A percentile compares a stretch with the other conserved stretches of the same genome.
Conservation (phyloP, 2,888 invertebrate genomes). For the Philonicus albiceps region DNA sequence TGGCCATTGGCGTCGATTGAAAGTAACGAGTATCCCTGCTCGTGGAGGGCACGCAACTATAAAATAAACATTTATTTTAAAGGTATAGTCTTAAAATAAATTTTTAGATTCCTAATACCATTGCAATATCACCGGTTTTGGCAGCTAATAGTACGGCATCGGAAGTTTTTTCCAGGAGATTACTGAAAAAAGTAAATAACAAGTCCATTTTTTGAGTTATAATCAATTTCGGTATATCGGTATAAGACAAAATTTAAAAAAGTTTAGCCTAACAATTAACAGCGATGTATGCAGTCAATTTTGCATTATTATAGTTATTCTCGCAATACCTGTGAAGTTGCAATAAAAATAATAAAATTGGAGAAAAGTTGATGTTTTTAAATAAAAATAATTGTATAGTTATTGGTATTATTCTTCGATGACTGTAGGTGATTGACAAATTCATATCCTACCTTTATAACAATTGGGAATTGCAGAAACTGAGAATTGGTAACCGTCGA, state of each 20-base stretch:
- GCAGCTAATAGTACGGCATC: slow-evolving; percentile 84
- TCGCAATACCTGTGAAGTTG: neutral
- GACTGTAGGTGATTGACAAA: neutral
- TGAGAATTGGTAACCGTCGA: too few species aligned
- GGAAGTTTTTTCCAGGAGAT: slow-evolving; percentile 82
- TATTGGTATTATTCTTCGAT: neutral
- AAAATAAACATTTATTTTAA: neutral
- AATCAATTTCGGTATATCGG: neutral
- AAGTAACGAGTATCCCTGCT: slow-evolving; percentile 82
- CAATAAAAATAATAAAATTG: neutral
- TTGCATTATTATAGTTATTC: neutral
- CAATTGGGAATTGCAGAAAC: too few species aligned
- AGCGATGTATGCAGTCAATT: slow-evolving; percentile 38
- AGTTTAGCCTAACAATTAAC: neutral
- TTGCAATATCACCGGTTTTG: slow-evolving; percentile 81
- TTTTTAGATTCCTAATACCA: slow-evolving; percentile 64
- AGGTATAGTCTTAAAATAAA: neutral
- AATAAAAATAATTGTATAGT: too few species aligned
- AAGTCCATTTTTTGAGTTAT: neutral
- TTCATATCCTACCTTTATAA: too few species aligned
- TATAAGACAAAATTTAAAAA: neutral
- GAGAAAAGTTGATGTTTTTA: neutral
- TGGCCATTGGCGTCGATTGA: slow-evolving; percentile 86
- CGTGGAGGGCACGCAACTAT: slow-evolving; percentile 84
- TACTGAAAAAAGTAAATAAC: slow-evolving; percentile 68